phyloP scores from a whole-genome alignment of 1,140 invertebrate species.

The Drosophila ananassae region DNA sequence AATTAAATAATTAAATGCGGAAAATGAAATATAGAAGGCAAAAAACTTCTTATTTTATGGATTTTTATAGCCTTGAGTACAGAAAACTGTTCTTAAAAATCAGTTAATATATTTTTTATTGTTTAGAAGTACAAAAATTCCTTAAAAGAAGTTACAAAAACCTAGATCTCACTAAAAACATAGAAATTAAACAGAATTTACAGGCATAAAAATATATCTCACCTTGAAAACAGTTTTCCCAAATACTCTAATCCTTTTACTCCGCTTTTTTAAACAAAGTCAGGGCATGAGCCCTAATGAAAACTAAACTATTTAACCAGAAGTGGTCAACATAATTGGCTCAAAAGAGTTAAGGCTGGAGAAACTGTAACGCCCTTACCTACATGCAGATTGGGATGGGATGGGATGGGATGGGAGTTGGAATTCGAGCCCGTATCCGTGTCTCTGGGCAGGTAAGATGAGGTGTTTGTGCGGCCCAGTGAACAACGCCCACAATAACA shows the following conservation, averaged over 20 bases:
- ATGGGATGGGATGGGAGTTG: not conserved
- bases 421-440: constrained; percentile 5
- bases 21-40: not conserved
- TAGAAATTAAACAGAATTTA: not conserved
- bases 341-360: constrained; percentile 73
- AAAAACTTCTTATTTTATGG: no score
- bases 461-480: constrained; percentile 29
- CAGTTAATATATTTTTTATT: no score
- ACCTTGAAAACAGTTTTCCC: not conserved
- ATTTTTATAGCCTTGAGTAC: no score
- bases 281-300: constrained; percentile 47
- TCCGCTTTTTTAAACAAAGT: constrained; percentile 54
- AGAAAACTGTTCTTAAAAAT: not conserved
- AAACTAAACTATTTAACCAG: constrained; percentile 70
- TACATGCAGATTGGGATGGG: no score
- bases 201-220: constrained; percentile 24
- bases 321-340: constrained; percentile 73
- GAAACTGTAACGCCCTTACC: constrained; percentile 49
- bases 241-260: constrained; percentile 10
- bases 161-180: not conserved
- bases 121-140: no score
- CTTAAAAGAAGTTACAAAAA: not conserved
- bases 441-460: constrained; percentile 24
- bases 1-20: not conserved
- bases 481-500: constrained; percentile 77